phyloP scores from a whole-genome alignment of 2,888 invertebrate genomes.

The Nomada flava region DNA sequence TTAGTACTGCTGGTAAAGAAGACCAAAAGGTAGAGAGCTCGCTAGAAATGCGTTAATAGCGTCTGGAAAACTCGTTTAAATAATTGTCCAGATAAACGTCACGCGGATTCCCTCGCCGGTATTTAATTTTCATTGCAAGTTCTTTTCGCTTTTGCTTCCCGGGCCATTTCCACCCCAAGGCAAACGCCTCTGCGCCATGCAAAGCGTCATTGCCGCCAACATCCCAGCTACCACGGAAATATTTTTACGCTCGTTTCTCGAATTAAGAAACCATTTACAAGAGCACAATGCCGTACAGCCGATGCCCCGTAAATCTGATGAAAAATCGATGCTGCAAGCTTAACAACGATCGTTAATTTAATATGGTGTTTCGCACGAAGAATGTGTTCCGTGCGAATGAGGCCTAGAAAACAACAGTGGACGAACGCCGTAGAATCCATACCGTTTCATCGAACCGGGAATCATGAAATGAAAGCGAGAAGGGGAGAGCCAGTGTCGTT shows the following conservation, averaged over 20 bases:
- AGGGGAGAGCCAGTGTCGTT: slow-evolving; percentile 28
- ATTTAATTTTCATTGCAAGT: too few relatives aligned
- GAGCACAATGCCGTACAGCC: too few relatives aligned
- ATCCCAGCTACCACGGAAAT: too few relatives aligned
- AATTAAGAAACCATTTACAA: too few relatives aligned
- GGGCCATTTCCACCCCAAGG: not conserved
- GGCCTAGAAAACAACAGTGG: slow-evolving; percentile 49
- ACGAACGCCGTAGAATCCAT: slow-evolving; percentile 39
- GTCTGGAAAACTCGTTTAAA: not conserved
- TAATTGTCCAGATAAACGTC: not conserved
- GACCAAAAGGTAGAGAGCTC: too few relatives aligned
- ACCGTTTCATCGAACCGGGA: slow-evolving; percentile 52
- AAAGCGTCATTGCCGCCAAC: not conserved
- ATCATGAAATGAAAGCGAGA: slow-evolving; percentile 54
- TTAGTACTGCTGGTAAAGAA: too few relatives aligned
- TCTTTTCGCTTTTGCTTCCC: not conserved
- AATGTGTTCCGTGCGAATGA: slow-evolving; percentile 18
- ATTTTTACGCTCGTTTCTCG: too few relatives aligned
- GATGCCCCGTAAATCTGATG: too few relatives aligned
- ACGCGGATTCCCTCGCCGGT: too few relatives aligned
- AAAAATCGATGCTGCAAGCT: too few relatives aligned
- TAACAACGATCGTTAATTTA: too few relatives aligned
- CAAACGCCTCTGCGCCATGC: not conserved
- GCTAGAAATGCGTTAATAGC: too few relatives aligned
- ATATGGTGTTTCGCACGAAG: not conserved